A percentile compares a stretch with the other conserved stretches of the same genome.
Evolutionary conservation across 2,888 invertebrate species (phyloP).

Genomic region (Euproctis similis): DNA sequence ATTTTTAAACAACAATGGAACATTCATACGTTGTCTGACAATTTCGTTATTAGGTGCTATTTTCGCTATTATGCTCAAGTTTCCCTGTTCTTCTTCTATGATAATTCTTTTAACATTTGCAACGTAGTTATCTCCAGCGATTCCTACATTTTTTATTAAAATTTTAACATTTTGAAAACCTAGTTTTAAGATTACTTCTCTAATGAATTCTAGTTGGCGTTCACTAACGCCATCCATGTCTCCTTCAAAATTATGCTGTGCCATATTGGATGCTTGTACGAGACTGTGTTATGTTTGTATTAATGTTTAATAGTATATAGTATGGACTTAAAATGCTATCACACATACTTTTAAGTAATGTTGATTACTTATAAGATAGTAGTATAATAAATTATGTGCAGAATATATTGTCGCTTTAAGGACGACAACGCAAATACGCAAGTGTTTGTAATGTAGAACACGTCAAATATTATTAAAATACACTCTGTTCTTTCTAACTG

Average conservation of each 20-base stretch:
- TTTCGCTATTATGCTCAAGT: conserved; percentile 35
- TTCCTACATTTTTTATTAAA: conserved; percentile 25
- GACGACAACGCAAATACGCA: too few species aligned
- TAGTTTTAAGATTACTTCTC: conserved; percentile 26
- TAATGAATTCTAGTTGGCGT: conserved; percentile 30
- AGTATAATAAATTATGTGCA: too few species aligned
- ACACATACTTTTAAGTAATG: too few species aligned
- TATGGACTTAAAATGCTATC: conserved; percentile 12
- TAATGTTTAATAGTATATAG: conserved; percentile 6
- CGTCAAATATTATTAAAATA: too few species aligned
- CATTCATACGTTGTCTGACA: conserved; percentile 17
- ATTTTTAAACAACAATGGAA: conserved; percentile 25
- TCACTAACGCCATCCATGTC: conserved; percentile 21
- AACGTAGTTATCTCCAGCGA: conserved; percentile 32
- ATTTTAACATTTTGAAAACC: conserved; percentile 29
- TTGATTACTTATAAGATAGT: too few species aligned
- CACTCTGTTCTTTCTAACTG: too few species aligned
- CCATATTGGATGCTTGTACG: conserved; percentile 15
- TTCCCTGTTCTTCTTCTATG: conserved; percentile 22
- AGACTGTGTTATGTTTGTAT: not conserved
- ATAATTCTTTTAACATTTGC: conserved; percentile 27
- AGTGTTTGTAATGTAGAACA: too few species aligned
- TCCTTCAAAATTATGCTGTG: conserved; percentile 27
- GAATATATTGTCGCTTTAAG: too few species aligned
- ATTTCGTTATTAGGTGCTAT: conserved; percentile 28